Base-by-base conservation (phyloP, 2,888 invertebrate species). In the Clistopyga incitator region DNA sequence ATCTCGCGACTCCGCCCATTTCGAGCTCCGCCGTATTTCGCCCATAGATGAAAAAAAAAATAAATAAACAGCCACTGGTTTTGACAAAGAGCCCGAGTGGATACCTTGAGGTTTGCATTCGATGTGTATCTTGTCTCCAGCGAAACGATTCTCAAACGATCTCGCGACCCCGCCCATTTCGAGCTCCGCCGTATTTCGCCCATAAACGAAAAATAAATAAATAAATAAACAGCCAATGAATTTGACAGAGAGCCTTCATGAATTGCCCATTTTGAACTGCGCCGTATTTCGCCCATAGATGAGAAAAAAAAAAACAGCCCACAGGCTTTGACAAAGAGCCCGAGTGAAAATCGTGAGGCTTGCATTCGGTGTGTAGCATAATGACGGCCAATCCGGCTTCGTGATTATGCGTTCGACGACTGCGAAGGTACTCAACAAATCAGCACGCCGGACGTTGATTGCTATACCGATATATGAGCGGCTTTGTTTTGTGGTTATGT, bases 141-240 rank as follows among this genome's bases (percentile, higher is more conserved):
- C 78, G 78, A 86, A 86, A 76, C 82, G 80, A 84, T 86, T 81
- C 80, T 42, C 67, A 56, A 80, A 65, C 78, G 70, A 79, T 84
- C 81, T 52, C 75, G 15, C 8, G 38, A 52, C 71, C 80, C 64
- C 75, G 42, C 76, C 76, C 54, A 61, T 56, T 78, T 78, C 71
- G 29, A 56, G 56, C 76, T 71, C 65, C 50, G 18, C 13, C 71
- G 65, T 68, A 23, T 82, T 61, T 77, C 50, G 52, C 18, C 64
- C 11, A 81, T 84, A 61, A 65, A 81, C 68, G 38, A 65, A 34
- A 42, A 56, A n/a, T n/a, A n/a, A n/a, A n/a, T n/a, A 75, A 52
- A 64, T 54, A 76, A 29, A 23, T 52, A 72, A 67, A 25, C 23
- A 78, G 15, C 64, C 3, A 45, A 23, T 3, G 34, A n/a, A 25